phyloP scores from a whole-genome alignment of 1,140 invertebrate species.

The Vanessa atalanta region DNA sequence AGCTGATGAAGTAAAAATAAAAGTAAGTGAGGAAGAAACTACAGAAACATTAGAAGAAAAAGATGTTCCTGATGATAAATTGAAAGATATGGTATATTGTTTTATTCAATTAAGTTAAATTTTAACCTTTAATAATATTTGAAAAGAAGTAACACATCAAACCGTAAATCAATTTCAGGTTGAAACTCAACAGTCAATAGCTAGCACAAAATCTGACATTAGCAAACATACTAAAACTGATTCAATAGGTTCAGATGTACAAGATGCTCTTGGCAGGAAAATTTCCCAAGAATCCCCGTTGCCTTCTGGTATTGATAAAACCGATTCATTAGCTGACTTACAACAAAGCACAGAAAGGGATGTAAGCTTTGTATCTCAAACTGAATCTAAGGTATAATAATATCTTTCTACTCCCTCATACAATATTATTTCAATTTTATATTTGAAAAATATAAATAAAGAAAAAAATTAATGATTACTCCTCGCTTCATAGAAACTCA shows the following conservation, averaged over 20 bases:
- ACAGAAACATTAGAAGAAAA: conserved; percentile 69
- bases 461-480: no score
- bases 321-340: conserved; percentile 74
- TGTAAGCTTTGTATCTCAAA: conserved; percentile 77
- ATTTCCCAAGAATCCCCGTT: conserved; percentile 71
- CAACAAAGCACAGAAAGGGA: conserved; percentile 79
- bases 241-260: conserved; percentile 73
- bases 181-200: conserved; percentile 59
- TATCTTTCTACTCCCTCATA: no score
- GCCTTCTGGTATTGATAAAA: conserved; percentile 67
- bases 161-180: conserved; percentile 49
- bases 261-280: conserved; percentile 58
- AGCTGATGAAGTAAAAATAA: conserved; percentile 60
- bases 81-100: conserved; percentile 61
- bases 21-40: conserved; percentile 69
- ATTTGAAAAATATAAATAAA: no score
- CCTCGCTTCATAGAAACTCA: no score
- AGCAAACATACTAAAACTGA: conserved; percentile 75
- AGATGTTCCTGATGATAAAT: conserved; percentile 59
- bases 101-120: neutral
- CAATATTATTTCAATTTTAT: no score
- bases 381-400: conserved; percentile 73
- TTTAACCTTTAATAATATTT: conserved; percentile 3
- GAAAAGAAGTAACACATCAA: conserved; percentile 1
- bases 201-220: conserved; percentile 70